phyloP scores from a whole-genome alignment of 1,140 invertebrate genomes.

The Ectropis grisescens region DNA sequence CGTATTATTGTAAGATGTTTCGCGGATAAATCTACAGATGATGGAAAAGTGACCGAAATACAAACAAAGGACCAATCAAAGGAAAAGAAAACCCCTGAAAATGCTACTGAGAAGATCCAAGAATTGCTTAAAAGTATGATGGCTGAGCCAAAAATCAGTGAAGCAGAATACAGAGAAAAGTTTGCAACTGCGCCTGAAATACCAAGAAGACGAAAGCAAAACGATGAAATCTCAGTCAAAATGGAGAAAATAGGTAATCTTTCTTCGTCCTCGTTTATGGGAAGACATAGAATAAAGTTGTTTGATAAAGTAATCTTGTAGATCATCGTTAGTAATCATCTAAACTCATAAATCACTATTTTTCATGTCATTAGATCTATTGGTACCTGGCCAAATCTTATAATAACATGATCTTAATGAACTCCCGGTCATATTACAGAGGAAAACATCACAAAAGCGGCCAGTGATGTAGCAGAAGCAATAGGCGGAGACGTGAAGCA shows the following conservation, averaged over 20 bases:
- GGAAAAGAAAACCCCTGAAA: constrained; percentile 21
- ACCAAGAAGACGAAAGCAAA: constrained; percentile 25
- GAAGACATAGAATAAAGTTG: too few species aligned
- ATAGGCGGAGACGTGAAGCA: constrained; percentile 76
- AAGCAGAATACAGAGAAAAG: constrained; percentile 38
- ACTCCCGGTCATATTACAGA: constrained; percentile 47
- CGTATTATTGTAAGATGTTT: constrained; percentile 37
- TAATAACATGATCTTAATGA: too few species aligned
- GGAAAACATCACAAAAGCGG: constrained; percentile 71
- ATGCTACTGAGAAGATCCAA: constrained; percentile 56
- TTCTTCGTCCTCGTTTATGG: too few species aligned
- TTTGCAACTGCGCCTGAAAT: constrained; percentile 48
- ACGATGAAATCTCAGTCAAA: constrained; percentile 38
- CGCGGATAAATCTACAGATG: constrained; percentile 45
- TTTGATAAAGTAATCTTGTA: too few species aligned
- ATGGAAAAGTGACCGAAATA: constrained; percentile 24
- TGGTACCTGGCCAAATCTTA: too few species aligned
- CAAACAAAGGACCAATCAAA: constrained; percentile 16
- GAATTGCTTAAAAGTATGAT: constrained; percentile 57
- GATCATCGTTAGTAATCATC: too few species aligned
- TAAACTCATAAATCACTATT: too few species aligned
- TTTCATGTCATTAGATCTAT: too few species aligned
- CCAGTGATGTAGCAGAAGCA: constrained; percentile 75
- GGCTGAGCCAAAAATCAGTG: constrained; percentile 42
- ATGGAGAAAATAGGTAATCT: constrained; percentile 51